A percentile compares a stretch with the other conserved stretches of the same genome.
phyloP scores from a whole-genome alignment of 2,888 invertebrate genomes.

The Neuroscelio doddi region DNA sequence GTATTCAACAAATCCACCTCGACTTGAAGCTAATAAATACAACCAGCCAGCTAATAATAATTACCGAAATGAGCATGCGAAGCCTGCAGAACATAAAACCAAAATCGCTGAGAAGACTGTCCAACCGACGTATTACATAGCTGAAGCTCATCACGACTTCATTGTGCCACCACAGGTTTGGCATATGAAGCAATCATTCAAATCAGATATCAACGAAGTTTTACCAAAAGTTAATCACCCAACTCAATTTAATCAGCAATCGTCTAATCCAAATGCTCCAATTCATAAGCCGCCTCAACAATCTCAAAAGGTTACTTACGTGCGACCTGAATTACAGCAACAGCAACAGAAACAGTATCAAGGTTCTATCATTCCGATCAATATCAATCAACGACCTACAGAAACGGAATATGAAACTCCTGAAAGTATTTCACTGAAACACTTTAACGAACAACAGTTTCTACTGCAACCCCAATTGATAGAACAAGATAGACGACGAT shows the following conservation, averaged over 20 bases:
- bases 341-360: slow-evolving; percentile 53
- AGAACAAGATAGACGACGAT: slow-evolving; percentile 62
- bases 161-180: slow-evolving; percentile 26
- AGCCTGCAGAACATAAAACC: slow-evolving; percentile 33
- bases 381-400: slow-evolving; percentile 52
- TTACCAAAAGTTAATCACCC: slow-evolving; percentile 62
- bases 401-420: slow-evolving; percentile 64
- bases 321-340: slow-evolving; percentile 51
- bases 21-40: slow-evolving; percentile 50
- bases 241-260: slow-evolving; percentile 58
- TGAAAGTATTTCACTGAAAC: slow-evolving; percentile 66
- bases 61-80: slow-evolving; percentile 28
- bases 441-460: slow-evolving; percentile 68
- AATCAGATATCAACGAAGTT: slow-evolving; percentile 58
- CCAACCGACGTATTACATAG: slow-evolving; percentile 43
- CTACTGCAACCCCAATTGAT: slow-evolving; percentile 64
- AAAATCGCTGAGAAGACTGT: slow-evolving; percentile 34
- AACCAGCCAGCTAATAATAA: slow-evolving; percentile 23
- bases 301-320: slow-evolving; percentile 54
- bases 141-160: slow-evolving; percentile 43
- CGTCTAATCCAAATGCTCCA: slow-evolving; percentile 33
- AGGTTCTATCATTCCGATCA: slow-evolving; percentile 55
- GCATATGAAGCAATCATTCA: slow-evolving; percentile 38
- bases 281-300: slow-evolving; percentile 45
- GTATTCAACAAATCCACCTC: slow-evolving; percentile 49